Conservation (phyloP, 2,797 vertebrate species). For the Semotilus atromaculatus region DNA sequence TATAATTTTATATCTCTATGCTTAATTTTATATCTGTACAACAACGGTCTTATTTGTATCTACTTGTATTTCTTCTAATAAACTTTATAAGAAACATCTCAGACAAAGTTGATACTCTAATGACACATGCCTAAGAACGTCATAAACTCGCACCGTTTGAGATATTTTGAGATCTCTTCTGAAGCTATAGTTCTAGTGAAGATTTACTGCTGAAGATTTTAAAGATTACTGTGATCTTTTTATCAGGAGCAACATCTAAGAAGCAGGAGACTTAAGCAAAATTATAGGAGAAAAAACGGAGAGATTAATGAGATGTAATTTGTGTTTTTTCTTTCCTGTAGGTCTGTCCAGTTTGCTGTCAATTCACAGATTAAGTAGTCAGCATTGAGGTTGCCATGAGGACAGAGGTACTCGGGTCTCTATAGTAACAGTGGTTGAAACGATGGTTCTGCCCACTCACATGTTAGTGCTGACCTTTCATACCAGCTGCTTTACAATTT, state of each 20-base stretch:
- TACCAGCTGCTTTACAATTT: neutral
- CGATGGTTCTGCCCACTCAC: conserved; percentile 46
- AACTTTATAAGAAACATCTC: no score
- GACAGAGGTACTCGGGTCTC: conserved; percentile 58
- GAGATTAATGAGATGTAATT: neutral
- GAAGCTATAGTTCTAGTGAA: no score
- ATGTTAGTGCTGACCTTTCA: conserved; percentile 2
- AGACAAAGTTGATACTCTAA: neutral
- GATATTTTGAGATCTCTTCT: no score
- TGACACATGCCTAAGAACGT: neutral
- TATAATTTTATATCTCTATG: neutral
- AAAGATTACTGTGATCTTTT: no score
- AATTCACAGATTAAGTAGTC: conserved; percentile 24
- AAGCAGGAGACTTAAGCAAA: no score
- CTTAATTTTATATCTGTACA: neutral
- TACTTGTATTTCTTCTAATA: no score
- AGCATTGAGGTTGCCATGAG: conserved; percentile 56
- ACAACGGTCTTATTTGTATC: no score
- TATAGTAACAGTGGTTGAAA: conserved; percentile 63
- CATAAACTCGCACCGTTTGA: neutral
- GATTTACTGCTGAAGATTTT: no score
- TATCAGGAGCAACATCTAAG: no score
- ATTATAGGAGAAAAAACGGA: neutral
- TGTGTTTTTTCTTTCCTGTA: neutral
- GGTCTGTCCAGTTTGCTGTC: neutral